These are phyloP conservation scores for Eucera pruinosa DNA, from an alignment of 2,888 invertebrate genomes.

Conservation along the genomic window DNA sequence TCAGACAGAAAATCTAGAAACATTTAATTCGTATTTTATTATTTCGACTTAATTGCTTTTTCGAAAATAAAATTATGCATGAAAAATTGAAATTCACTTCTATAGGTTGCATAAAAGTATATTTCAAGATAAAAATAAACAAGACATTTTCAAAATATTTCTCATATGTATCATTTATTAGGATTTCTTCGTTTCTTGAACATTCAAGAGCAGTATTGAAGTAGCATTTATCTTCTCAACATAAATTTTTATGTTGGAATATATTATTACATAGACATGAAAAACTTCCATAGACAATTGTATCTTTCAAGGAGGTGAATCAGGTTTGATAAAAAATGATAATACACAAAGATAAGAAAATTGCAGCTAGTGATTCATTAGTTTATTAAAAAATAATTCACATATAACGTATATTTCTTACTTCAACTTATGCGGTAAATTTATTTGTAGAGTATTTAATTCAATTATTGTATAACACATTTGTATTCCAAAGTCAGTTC, in stretches of 20 bases:
- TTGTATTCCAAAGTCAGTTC: too few species aligned
- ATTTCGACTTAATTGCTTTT: not conserved
- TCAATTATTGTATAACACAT: too few species aligned
- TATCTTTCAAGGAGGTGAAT: slow-evolving; percentile 10
- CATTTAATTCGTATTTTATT: not conserved
- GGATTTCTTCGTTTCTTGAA: too few species aligned
- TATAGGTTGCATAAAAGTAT: too few species aligned
- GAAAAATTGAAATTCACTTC: too few species aligned
- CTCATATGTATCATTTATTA: too few species aligned
- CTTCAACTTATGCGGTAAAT: not conserved
- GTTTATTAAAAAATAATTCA: not conserved
- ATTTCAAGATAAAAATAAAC: too few species aligned
- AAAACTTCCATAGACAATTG: slow-evolving; percentile 1
- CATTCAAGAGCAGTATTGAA: too few species aligned
- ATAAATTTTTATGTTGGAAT: too few species aligned
- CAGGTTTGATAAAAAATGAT: not conserved
- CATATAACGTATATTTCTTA: not conserved
- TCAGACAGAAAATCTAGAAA: not conserved
- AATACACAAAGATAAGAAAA: not conserved
- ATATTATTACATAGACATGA: not conserved
- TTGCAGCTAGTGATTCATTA: not conserved
- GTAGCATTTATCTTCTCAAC: not conserved
- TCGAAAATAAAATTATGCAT: too few species aligned
- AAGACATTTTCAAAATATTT: too few species aligned
- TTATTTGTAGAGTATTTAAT: too few species aligned